phyloP scores from a whole-genome alignment of 2,888 invertebrate genomes.

The Bimastos eiseni region DNA sequence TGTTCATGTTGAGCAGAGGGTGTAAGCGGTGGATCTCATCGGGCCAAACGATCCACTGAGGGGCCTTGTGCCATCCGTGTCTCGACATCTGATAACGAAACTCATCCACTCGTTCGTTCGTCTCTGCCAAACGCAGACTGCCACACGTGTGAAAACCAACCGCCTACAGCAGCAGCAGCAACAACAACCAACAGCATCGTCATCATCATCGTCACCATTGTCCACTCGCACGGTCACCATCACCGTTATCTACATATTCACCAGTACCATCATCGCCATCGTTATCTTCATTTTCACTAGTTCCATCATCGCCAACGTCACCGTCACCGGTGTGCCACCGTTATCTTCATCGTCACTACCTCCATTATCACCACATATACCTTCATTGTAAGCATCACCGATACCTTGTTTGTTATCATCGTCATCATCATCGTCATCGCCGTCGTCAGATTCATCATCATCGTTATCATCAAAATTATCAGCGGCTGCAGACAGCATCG shows the following conservation, averaged over 20 bases:
- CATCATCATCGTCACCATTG: neutral
- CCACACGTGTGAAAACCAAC: conserved; percentile 62
- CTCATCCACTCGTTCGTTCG: conserved; percentile 60
- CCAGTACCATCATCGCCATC: conserved; percentile 25
- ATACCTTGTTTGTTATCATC: conserved; percentile 28
- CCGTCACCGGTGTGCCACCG: conserved; percentile 27
- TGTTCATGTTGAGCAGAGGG: conserved; percentile 60
- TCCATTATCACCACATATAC: neutral
- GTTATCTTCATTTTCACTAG: neutral
- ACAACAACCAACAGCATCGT: neutral
- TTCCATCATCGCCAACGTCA: conserved; percentile 20
- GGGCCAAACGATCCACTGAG: conserved; percentile 54
- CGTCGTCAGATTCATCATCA: neutral
- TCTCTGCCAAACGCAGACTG: conserved; percentile 61
- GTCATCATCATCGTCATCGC: neutral
- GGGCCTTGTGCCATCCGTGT: conserved; percentile 59
- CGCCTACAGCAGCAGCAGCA: conserved; percentile 45
- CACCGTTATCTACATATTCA: conserved; percentile 27
- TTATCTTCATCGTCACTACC: neutral
- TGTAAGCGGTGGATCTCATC: conserved; percentile 58
- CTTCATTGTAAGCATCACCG: conserved; percentile 10
- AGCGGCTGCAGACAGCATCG: too few relatives aligned
- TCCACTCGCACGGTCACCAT: conserved; percentile 1
- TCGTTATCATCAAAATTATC: neutral
- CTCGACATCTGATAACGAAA: conserved; percentile 61